Evolutionary conservation across 2,888 invertebrate genomes (phyloP).

Genomic region (Idaea aversata): DNA sequence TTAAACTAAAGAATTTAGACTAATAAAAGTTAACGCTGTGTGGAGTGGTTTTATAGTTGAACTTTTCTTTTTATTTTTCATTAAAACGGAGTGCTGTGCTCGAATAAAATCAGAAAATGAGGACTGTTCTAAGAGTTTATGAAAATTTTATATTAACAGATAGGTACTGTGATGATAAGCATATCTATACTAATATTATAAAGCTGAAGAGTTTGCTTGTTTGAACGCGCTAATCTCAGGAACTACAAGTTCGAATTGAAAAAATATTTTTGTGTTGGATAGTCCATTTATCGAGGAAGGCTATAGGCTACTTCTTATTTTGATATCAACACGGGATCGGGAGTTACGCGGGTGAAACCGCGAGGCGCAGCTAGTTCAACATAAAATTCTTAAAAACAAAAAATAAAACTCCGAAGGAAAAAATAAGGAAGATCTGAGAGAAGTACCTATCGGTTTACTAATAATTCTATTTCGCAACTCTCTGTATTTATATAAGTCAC

Average conservation of each 20-base stretch:
- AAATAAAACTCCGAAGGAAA: neutral
- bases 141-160: neutral
- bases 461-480: neutral
- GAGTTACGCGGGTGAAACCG: no score
- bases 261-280: no score
- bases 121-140: neutral
- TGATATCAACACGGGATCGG: no score
- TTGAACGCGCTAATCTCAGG: no score
- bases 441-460: neutral
- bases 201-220: neutral
- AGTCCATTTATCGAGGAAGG: no score
- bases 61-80: constrained; percentile 10
- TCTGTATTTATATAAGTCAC: neutral
- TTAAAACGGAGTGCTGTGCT: constrained; percentile 7
- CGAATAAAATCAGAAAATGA: neutral
- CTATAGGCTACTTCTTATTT: no score
- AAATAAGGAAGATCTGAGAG: neutral
- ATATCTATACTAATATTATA: neutral
- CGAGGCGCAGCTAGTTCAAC: no score
- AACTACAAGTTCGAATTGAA: no score
- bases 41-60: neutral
- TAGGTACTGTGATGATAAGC: neutral
- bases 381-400: neutral
- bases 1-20: neutral
- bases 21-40: neutral